Base-by-base conservation (phyloP, 1,140 invertebrate genomes). In the Tetramorium parvispinum region DNA sequence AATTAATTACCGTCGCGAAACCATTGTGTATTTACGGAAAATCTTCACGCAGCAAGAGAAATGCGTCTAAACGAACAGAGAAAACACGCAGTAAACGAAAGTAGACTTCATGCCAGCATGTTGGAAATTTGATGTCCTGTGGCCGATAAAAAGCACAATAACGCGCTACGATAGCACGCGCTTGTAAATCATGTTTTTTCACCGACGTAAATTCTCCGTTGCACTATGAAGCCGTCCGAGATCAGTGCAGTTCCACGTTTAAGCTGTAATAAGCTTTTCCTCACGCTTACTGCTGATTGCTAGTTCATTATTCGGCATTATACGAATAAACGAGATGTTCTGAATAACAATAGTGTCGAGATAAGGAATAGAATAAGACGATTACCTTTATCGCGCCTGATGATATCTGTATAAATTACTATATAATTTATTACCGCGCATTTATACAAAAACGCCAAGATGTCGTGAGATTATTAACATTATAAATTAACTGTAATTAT, bases 61-160 rank as follows among this genome's bases (percentile, higher is more conserved):
- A 59, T 3, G 5, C 18, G 18, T 63, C 16, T 46, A 55, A 83
- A 40, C 27, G 55, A 49, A 59, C 40, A 73, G 53, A 61, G 68
- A 75, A 83, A 83, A 83, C 53, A 27, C 27, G 24, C 65, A 8
- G 21, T 73, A 83, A 83, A 71, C 51, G 51, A n/a, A 46, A 75
- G 24, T n/a, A 83, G 68, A 70, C 68, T 59, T 83, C 53, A 24
- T 37, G 40, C 55, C 53, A 18, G 55, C 27, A 59, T 57, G 53
- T 73, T 83, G 79, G 79, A 83, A 83, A 83, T 83, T 73, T 59
- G 79, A 83, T 83, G 55, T 83, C 53, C 53, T n/a, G 68, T 24
- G 65, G 79, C 66, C 68, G 79, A 83, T 83, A 83, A 83, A 83
- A 83, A 83, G 68, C 53, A 27, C 79, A 83, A 83, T 83, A 83